phyloP scores from a whole-genome alignment of 2,797 vertebrate species.

The Syndactyla subalaris region DNA sequence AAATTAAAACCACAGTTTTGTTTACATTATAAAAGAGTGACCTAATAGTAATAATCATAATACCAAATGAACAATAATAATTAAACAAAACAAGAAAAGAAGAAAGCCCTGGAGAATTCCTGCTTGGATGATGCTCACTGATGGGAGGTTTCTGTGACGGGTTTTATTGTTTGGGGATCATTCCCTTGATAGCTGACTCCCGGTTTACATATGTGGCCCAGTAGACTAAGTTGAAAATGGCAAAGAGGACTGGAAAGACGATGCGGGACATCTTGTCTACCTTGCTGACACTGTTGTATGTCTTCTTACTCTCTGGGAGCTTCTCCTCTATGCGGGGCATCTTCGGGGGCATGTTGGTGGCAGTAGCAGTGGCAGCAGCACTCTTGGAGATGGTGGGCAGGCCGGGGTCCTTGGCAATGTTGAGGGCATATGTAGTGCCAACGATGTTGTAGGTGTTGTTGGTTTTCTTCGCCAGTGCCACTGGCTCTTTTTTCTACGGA shows the following conservation, averaged over 20 bases:
- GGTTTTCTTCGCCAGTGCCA: slow-evolving; percentile 91
- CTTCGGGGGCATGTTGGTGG: slow-evolving; percentile 74
- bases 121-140: slow-evolving; percentile 50
- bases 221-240: slow-evolving; percentile 98
- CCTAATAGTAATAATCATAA: not conserved
- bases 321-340: slow-evolving; percentile 87
- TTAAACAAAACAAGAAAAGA: slow-evolving; percentile 12
- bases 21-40: slow-evolving; percentile 39
- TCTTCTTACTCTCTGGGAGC: slow-evolving; percentile 89
- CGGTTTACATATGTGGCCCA: slow-evolving; percentile 99
- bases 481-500: slow-evolving; percentile 91
- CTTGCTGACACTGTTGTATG: slow-evolving; percentile 99
- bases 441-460: slow-evolving; percentile 99
- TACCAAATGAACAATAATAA: slow-evolving; percentile 19
- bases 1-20: slow-evolving; percentile 53
- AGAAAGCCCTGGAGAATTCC: slow-evolving; percentile 57
- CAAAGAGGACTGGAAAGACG: slow-evolving; percentile 97
- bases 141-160: slow-evolving; percentile 45
- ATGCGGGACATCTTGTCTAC: slow-evolving; percentile 99
- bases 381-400: slow-evolving; percentile 94
- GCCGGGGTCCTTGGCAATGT: slow-evolving; percentile 91
- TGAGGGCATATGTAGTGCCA: slow-evolving; percentile 94
- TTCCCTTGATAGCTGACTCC: slow-evolving; percentile 91
- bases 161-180: slow-evolving; percentile 90
- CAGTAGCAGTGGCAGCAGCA: slow-evolving; percentile 69